Conservation (phyloP, 23 tunicate species). For the Trididemnum miniatum region DNA sequence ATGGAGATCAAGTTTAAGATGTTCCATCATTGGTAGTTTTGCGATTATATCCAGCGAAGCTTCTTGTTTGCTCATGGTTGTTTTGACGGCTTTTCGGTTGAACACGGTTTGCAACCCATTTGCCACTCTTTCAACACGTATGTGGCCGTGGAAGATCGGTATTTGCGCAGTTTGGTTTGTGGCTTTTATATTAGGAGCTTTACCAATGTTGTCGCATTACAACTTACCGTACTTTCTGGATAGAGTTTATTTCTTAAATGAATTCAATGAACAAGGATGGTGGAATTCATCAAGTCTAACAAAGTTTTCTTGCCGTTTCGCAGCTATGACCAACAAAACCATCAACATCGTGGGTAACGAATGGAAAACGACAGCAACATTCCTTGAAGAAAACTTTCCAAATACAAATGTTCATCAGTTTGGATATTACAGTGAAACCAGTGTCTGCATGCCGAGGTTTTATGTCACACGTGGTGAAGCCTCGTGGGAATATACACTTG, state of each 20-base stretch:
- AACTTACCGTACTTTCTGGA: slow-evolving; percentile 8
- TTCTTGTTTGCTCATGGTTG: slow-evolving; percentile 25
- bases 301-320: background rate
- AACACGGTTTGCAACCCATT: background rate
- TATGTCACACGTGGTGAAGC: slow-evolving; percentile 16
- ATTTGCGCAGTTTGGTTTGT: slow-evolving; percentile 4
- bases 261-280: background rate
- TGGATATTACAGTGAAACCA: slow-evolving; percentile 49
- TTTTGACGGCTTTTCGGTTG: slow-evolving; percentile 35
- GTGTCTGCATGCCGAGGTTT: slow-evolving; percentile 50
- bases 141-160: background rate
- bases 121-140: background rate
- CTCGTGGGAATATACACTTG: slow-evolving; percentile 36
- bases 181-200: slow-evolving; percentile 1
- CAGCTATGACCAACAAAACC: background rate
- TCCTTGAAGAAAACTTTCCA: slow-evolving; percentile 6
- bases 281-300: background rate
- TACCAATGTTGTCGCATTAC: slow-evolving; percentile 11
- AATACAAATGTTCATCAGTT: background rate
- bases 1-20: slow-evolving; percentile 35
- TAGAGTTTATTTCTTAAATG: slow-evolving; percentile 13
- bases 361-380: background rate
- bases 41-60: slow-evolving; percentile 33
- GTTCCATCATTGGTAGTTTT: slow-evolving; percentile 19
- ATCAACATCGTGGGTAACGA: background rate